These are phyloP conservation scores for Kryptopterus vitreolus DNA, from an alignment of 2,797 vertebrate genomes.

Conservation along the genomic window DNA sequence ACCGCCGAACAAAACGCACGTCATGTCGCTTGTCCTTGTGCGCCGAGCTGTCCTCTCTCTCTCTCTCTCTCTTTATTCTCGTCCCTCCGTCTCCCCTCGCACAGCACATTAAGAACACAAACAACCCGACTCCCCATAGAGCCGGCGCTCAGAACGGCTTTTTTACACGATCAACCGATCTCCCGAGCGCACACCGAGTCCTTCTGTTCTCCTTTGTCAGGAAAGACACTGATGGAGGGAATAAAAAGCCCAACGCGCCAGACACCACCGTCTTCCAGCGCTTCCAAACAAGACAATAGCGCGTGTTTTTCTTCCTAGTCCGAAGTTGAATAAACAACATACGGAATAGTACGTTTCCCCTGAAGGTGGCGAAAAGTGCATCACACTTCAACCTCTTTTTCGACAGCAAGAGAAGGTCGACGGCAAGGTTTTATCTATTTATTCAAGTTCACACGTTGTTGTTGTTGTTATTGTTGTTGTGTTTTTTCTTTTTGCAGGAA, in stretches of 20 bases:
- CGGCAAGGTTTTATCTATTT: no score
- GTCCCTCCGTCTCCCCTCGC: neutral
- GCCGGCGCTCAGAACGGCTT: neutral
- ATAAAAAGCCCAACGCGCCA: conserved; percentile 9
- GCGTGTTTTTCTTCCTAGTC: neutral
- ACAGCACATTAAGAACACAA: conserved; percentile 31
- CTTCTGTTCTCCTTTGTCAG: conserved; percentile 20
- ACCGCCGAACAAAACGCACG: neutral
- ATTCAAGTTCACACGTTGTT: no score
- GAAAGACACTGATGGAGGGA: neutral
- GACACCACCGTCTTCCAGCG: neutral
- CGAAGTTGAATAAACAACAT: neutral
- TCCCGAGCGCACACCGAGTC: conserved; percentile 19
- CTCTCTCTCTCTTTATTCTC: neutral
- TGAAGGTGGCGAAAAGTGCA: neutral
- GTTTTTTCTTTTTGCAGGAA: no score
- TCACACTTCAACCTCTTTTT: neutral
- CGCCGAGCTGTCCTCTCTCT: conserved; percentile 10
- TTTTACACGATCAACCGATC: neutral
- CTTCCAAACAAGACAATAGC: conserved; percentile 23
- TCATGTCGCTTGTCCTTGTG: neutral
- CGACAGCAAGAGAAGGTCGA: no score
- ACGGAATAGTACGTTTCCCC: neutral
- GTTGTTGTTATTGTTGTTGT: no score
- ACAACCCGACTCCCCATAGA: conserved; percentile 24